These are phyloP conservation scores for Pygathrix nemaeus DNA, from an alignment of 2,113 vertebrate species.

Conservation along the genomic window DNA sequence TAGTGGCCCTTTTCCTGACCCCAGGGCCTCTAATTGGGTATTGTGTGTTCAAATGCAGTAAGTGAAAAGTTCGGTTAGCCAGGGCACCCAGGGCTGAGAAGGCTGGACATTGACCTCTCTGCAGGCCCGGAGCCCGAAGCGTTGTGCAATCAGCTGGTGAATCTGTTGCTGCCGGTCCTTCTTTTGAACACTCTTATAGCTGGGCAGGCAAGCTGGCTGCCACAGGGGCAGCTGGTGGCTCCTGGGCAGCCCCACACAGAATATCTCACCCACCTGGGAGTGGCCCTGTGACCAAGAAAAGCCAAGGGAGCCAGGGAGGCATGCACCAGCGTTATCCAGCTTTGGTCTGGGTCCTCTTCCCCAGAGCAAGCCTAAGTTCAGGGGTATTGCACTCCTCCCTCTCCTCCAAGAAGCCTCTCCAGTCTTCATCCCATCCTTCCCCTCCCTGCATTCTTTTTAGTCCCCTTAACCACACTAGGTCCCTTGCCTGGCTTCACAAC, in stretches of 20 bases:
- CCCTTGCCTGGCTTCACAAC: not conserved
- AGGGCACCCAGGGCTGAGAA: not conserved
- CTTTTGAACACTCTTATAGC: constrained; percentile 88
- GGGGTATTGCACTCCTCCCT: not conserved
- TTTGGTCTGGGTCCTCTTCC: not conserved
- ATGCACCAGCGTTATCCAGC: not conserved
- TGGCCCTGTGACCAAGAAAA: not conserved
- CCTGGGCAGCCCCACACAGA: constrained; percentile 85
- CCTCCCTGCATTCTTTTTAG: not conserved
- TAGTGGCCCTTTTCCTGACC: not conserved
- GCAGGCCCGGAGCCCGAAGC: constrained; percentile 87
- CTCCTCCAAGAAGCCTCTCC: not conserved
- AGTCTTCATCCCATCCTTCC: not conserved
- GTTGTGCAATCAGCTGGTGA: constrained; percentile 88
- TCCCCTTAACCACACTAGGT: not conserved
- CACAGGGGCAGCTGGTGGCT: constrained; percentile 82
- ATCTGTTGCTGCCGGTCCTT: constrained; percentile 90
- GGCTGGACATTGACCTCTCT: constrained; percentile 83
- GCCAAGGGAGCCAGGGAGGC: not conserved
- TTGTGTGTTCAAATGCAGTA: not conserved
- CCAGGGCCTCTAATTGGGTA: not conserved
- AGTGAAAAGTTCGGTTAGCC: not conserved
- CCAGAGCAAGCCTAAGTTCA: not conserved
- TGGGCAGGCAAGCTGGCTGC: constrained; percentile 85
- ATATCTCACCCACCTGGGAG: constrained; percentile 83